These are phyloP conservation scores for Patella ulyssiponensis DNA, from an alignment of 2,888 invertebrate genomes.

Conservation along the genomic window DNA sequence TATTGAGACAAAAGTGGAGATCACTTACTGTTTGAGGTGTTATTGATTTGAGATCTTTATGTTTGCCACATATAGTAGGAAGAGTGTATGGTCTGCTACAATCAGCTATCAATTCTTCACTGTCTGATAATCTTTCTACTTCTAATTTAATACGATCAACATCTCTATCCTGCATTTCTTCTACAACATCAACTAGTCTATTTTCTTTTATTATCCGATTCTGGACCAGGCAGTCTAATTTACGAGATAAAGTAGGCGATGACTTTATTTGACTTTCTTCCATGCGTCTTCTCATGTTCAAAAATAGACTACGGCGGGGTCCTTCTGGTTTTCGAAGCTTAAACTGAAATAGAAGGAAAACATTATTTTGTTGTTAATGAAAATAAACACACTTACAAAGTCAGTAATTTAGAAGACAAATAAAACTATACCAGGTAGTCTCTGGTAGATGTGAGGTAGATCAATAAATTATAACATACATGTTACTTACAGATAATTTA, in stretches of 20 bases:
- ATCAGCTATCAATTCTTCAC: conserved; percentile 3
- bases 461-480: too few species aligned
- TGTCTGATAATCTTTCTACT: conserved; percentile 5
- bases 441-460: too few species aligned
- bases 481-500: too few species aligned
- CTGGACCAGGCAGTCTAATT: not conserved
- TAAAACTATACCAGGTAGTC: too few species aligned
- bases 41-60: conserved; percentile 6
- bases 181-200: not conserved
- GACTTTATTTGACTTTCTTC: not conserved
- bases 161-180: not conserved
- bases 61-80: conserved; percentile 4
- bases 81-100: not conserved
- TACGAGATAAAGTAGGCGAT: not conserved
- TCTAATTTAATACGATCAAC: not conserved
- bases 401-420: too few species aligned
- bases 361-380: too few species aligned
- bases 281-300: not conserved
- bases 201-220: not conserved
- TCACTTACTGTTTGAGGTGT: not conserved
- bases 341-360: not conserved
- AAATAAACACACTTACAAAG: too few species aligned
- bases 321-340: not conserved
- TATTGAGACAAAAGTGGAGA: too few species aligned
- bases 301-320: not conserved